Evolutionary conservation across 2,113 vertebrate genomes (phyloP).

Genomic region (Phylloscopus whistleri): DNA sequence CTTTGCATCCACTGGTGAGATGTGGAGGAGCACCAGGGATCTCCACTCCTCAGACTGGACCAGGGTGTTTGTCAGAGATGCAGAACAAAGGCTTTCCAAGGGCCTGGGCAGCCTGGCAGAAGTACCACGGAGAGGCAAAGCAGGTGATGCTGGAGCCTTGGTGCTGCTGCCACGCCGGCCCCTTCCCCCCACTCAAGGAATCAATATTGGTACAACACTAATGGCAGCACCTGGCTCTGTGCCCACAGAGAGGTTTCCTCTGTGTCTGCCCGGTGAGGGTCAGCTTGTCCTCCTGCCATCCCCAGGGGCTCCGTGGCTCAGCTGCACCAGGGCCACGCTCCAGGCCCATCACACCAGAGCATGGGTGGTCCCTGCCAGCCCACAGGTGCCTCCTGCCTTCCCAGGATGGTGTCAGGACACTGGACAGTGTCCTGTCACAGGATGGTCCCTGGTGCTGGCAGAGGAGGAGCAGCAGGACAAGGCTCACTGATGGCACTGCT

Average conservation of each 20-base stretch:
- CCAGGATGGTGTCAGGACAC: background rate
- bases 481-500: fast-evolving
- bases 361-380: fast-evolving
- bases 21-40: background rate
- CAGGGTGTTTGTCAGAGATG: background rate
- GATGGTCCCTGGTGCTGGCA: background rate
- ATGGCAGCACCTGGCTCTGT: background rate
- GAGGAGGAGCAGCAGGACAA: background rate
- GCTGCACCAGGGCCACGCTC: background rate
- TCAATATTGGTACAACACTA: background rate
- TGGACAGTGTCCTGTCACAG: background rate
- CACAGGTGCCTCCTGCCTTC: fast-evolving
- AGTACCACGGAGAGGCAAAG: background rate
- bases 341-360: background rate
- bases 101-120: background rate
- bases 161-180: background rate
- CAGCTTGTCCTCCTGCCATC: background rate
- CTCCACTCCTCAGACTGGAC: background rate
- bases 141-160: background rate
- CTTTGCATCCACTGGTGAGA: background rate
- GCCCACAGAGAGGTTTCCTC: background rate
- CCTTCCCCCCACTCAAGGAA: background rate
- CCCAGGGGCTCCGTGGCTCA: fast-evolving
- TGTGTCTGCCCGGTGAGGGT: background rate
- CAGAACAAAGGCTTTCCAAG: background rate